phyloP scores from a whole-genome alignment of 2,888 invertebrate species.

The Cryptocephalus moraei region DNA sequence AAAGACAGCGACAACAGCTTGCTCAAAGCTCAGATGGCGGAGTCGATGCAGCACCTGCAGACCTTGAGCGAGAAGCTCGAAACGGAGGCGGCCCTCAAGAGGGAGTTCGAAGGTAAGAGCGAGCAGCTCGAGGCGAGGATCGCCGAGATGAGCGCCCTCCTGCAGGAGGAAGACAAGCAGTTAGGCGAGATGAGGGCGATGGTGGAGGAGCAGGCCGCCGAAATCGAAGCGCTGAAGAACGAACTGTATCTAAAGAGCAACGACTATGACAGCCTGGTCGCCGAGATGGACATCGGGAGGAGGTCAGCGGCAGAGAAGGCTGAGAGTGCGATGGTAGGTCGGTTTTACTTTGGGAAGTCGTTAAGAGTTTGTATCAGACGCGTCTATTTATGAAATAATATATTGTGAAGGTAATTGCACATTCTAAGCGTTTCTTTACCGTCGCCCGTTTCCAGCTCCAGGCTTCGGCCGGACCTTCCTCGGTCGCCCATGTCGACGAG shows the following conservation, averaged over 20 bases:
- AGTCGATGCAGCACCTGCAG: conserved; percentile 11
- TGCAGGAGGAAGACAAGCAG: conserved; percentile 47
- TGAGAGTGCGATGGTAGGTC: no score
- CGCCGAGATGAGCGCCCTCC: conserved; percentile 42
- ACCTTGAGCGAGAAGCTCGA: conserved; percentile 10
- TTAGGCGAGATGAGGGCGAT: conserved; percentile 48
- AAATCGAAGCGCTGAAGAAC: conserved; percentile 62
- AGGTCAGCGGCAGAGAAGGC: neutral
- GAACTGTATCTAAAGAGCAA: conserved; percentile 51
- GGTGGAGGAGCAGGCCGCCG: conserved; percentile 59
- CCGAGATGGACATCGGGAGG: conserved; percentile 31
- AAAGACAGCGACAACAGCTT: conserved; percentile 28
- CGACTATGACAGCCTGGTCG: conserved; percentile 44
- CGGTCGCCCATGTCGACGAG: conserved; percentile 12
- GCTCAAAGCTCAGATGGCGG: conserved; percentile 21
- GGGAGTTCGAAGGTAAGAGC: conserved; percentile 4
- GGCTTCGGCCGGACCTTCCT: conserved; percentile 4
- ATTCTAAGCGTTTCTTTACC: neutral
- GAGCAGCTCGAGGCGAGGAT: conserved; percentile 33
- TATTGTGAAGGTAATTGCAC: no score
- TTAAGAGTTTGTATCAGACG: no score
- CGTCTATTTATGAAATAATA: no score
- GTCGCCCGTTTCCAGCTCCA: no score
- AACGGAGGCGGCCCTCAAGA: neutral
- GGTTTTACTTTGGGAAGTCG: no score